Evolutionary conservation across 35 echinoderm and acorn worm species (phyloP).

Genomic region (Lytechinus pictus): DNA sequence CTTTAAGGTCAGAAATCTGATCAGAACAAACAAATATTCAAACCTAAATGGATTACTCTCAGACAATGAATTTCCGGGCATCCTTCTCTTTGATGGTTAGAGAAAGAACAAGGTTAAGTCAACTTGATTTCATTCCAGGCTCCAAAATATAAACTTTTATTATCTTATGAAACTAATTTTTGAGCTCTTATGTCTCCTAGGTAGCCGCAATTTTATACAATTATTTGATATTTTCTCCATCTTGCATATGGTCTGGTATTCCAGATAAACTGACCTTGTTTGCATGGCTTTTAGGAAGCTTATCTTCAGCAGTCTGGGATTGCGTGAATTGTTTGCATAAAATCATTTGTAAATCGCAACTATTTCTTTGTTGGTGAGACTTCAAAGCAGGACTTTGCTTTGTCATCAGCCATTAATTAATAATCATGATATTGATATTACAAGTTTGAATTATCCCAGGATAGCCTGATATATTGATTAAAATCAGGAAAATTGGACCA

Average conservation of each 20-base stretch:
- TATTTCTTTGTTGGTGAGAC: neutral
- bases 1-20: slow-evolving; percentile 12
- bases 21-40: slow-evolving; percentile 14
- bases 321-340: neutral
- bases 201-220: neutral
- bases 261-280: neutral
- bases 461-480: too few relatives aligned
- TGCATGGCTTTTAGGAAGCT: neutral
- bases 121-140: neutral
- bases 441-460: neutral
- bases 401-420: neutral
- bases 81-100: neutral
- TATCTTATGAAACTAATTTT: slow-evolving; percentile 5
- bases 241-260: neutral
- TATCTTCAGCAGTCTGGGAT: neutral
- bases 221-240: neutral
- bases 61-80: slow-evolving; percentile 7
- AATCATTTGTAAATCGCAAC: neutral
- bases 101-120: slow-evolving; percentile 3
- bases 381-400: neutral
- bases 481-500: too few relatives aligned
- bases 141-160: neutral
- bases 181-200: neutral
- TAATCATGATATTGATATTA: neutral
- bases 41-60: neutral